Evolutionary conservation across 2,888 invertebrate genomes (phyloP).

Genomic region (Synergus laeviventris): DNA sequence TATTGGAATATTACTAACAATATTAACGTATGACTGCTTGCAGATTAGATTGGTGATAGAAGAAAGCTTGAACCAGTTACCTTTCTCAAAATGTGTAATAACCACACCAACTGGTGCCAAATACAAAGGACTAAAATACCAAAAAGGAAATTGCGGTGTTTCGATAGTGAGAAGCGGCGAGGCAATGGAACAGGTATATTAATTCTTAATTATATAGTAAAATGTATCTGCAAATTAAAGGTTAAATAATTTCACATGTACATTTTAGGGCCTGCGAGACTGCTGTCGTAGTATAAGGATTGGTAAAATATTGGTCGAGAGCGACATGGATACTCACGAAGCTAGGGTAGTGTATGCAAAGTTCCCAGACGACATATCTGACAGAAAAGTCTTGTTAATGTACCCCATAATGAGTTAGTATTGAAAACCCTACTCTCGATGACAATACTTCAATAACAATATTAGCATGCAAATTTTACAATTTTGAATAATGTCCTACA

Average conservation of each 20-base stretch:
- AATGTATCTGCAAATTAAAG: background rate
- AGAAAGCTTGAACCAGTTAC: slow-evolving; percentile 97
- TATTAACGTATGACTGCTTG: slow-evolving; percentile 46
- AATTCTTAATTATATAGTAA: background rate
- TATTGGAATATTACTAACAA: too few species aligned
- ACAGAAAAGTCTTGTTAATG: slow-evolving; percentile 93
- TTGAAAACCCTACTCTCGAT: slow-evolving; percentile 12
- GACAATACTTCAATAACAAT: too few species aligned
- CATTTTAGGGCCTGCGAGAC: slow-evolving; percentile 86
- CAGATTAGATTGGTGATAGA: slow-evolving; percentile 97
- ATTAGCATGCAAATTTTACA: too few species aligned
- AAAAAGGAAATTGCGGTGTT: slow-evolving; percentile 98
- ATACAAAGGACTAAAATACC: slow-evolving; percentile 95
- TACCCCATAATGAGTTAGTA: slow-evolving; percentile 97
- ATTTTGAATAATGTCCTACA: slow-evolving; percentile 60
- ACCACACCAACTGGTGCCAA: slow-evolving; percentile 94
- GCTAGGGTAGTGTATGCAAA: slow-evolving; percentile 98
- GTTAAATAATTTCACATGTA: background rate
- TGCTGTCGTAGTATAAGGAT: slow-evolving; percentile 99
- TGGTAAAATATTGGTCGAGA: slow-evolving; percentile 98
- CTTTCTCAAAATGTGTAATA: slow-evolving; percentile 93
- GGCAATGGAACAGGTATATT: slow-evolving; percentile 92
- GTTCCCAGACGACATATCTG: slow-evolving; percentile 96
- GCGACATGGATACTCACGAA: slow-evolving; percentile 96
- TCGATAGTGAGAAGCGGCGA: slow-evolving; percentile 96